Evolutionary conservation across 1,140 invertebrate genomes (phyloP), one percentile per base, ranked within the genome.

Genomic region (Tigriopus japonicus): DNA sequence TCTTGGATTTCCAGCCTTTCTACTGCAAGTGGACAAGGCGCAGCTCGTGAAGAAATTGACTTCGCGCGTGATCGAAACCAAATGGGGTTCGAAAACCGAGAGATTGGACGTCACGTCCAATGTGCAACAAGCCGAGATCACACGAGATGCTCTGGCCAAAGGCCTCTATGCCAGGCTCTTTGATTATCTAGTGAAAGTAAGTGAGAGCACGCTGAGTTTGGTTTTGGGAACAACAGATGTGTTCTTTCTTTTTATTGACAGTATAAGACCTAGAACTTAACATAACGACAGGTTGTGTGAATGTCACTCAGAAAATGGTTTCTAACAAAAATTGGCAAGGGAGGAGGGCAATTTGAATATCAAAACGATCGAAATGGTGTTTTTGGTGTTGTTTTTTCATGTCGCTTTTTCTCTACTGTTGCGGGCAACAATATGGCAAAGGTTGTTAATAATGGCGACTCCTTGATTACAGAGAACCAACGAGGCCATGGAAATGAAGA

Each of bases 11-110:
- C 82, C 83, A 23, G 75, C 81, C 1, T 79, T 74, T 65, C 70
- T 85, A 23, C 73, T 86, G 17, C 77, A 78, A 52, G 75, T 86
- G 42, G 75, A 80, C 40, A 63, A 72, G 6, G 76, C 78, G 12
- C 68, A 75, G 24, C 69, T 86, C 53, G 75, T 76, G 42, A 73
- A 73, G 52, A 84, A 84, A 68, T 68, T 85, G 45, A 79, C 75
- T 9, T 80, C 79, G 52, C 72, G 81, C 1, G 73, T 78, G 63
- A 81, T 85, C 71, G 81, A 85, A 65, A 82, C 80, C 55, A 84
- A 84, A 74, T 84, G 84, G 83, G 82, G 83, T 56, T 75, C 73
- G 56, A 76, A 81, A 58, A 76, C 77, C 2, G 83, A 85, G 66
- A 76, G 74, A 45, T 80, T 85, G 17, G 80, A 84, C 64, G 78